Evolutionary conservation across 2,888 invertebrate genomes (phyloP).

Genomic region (Amiota communis): DNA sequence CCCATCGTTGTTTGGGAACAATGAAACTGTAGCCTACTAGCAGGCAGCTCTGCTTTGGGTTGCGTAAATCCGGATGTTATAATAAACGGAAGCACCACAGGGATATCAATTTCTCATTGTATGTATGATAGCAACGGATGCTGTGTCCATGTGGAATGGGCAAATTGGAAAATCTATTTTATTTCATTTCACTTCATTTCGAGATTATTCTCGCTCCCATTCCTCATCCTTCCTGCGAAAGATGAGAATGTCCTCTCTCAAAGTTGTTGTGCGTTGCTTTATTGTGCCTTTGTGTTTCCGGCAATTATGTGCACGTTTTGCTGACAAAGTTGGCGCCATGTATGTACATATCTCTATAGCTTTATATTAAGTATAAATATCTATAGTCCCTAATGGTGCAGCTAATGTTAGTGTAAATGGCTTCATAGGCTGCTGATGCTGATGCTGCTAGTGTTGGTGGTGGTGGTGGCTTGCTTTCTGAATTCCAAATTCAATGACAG

Average conservation of each 20-base stretch:
- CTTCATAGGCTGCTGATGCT: conserved; percentile 21
- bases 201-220: conserved; percentile 4
- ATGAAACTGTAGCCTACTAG: no score
- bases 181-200: conserved; percentile 52
- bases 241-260: no score
- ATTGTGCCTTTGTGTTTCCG: conserved; percentile 60
- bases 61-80: conserved; percentile 19
- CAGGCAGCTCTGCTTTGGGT: background rate
- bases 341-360: background rate
- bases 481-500: background rate
- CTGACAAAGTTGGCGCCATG: conserved; percentile 11
- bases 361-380: background rate
- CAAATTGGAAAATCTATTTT: conserved; percentile 61
- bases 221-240: no score
- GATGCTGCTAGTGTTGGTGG: background rate
- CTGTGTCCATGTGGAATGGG: conserved; percentile 14
- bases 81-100: conserved; percentile 25
- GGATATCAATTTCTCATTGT: conserved; percentile 22
- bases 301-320: conserved; percentile 61
- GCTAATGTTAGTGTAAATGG: conserved; percentile 19
- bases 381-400: background rate
- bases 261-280: conserved; percentile 34
- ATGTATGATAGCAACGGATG: background rate
- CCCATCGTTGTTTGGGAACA: background rate
- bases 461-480: background rate